Evolutionary conservation across 2,797 vertebrate genomes (phyloP).

Genomic region (Girardinus metallicus): DNA sequence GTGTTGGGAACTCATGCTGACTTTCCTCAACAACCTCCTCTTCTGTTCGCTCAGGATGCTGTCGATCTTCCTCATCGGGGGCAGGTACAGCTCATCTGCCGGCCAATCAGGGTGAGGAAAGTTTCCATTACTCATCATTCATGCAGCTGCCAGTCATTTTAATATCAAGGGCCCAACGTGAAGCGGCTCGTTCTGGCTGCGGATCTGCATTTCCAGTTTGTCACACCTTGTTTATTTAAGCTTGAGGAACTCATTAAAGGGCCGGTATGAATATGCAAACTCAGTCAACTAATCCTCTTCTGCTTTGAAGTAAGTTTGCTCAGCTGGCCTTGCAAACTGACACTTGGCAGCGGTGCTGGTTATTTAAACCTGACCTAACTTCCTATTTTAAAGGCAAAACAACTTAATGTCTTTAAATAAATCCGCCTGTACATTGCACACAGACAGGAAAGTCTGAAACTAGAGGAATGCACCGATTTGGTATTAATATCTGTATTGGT

Average conservation of each 20-base stretch:
- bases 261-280: neutral
- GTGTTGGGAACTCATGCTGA: conserved; percentile 88
- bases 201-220: conserved; percentile 15
- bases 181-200: conserved; percentile 42
- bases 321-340: conserved; percentile 26
- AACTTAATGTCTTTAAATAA: neutral
- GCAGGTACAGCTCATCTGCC: conserved; percentile 91
- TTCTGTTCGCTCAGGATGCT: conserved; percentile 92
- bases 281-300: conserved; percentile 2
- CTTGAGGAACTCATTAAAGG: conserved; percentile 25
- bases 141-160: conserved; percentile 50
- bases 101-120: conserved; percentile 45
- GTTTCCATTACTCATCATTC: conserved; percentile 55
- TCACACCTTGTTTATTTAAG: conserved; percentile 39
- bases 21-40: conserved; percentile 88
- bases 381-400: conserved; percentile 9
- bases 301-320: conserved; percentile 14
- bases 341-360: conserved; percentile 12
- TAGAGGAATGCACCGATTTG: no score
- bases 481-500: no score
- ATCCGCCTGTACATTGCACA: neutral
- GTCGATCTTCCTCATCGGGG: conserved; percentile 94
- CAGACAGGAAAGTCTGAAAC: conserved; percentile 10
- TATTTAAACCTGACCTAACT: conserved; percentile 24
- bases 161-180: conserved; percentile 38